phyloP scores from a whole-genome alignment of 1,140 invertebrate genomes.

The Neodiprion fabricii region DNA sequence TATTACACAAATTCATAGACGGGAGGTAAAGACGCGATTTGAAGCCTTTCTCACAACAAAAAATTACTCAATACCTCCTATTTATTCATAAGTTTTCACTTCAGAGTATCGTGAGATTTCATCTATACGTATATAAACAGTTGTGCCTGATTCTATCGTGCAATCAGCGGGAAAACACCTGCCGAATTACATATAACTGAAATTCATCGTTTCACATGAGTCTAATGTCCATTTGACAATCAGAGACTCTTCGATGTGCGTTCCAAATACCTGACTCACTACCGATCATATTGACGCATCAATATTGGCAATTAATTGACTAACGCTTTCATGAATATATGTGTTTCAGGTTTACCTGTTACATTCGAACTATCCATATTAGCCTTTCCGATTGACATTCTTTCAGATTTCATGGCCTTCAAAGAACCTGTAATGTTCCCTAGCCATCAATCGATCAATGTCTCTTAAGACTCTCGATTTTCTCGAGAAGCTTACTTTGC shows the following conservation, averaged over 20 bases:
- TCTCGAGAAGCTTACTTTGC: no score
- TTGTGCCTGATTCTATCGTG: no score
- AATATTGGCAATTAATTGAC: background rate
- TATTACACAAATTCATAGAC: background rate
- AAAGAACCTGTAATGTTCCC: slow-evolving; percentile 1
- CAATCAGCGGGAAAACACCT: no score
- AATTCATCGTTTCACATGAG: no score
- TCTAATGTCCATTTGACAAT: no score
- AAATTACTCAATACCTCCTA: background rate
- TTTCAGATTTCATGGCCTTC: background rate
- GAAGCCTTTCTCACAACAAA: no score
- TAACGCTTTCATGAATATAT: background rate
- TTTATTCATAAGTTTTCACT: background rate
- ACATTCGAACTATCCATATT: background rate
- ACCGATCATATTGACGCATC: no score
- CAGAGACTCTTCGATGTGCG: no score
- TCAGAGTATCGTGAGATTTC: background rate
- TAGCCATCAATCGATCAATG: background rate
- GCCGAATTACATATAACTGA: no score
- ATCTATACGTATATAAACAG: background rate
- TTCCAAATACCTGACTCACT: no score
- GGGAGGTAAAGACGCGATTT: no score
- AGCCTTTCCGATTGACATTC: background rate
- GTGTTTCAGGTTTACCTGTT: background rate
- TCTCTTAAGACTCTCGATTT: background rate